Base-by-base conservation (phyloP, 2,797 vertebrate species). In the Sarcoramphus papa region DNA sequence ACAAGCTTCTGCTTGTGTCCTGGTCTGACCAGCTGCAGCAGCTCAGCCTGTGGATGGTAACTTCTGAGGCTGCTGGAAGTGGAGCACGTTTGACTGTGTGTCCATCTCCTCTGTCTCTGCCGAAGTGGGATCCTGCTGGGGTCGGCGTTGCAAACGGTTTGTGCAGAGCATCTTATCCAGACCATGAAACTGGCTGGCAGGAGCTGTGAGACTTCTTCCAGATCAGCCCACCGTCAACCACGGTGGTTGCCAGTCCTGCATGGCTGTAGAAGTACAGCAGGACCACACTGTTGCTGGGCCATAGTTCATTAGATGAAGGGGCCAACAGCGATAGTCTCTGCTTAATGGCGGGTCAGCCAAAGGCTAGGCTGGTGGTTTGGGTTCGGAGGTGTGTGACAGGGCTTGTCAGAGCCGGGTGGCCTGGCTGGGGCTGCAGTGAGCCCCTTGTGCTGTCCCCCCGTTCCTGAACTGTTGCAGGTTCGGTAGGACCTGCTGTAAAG, bases 381-480 rank as follows among this genome's bases (percentile, higher is more conserved):
- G 54, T 57, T 72, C 2, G 2, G 31, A 56, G 77, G 21, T 35
- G 37, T 10, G 62, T 78, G 82, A 30, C 33, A 15, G 47, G n/a
- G 45, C 35, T 82, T 21, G 30, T 12, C 0, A 1, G 63, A 35
- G 63, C 68, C 0, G 0, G 23, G 33, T 74, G 56, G 28, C 47
- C 47, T 45, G 60, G n/a, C 68, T 75, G 54, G 50, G 68, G 68
- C 60, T 91, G 65, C 76, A 77, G 68, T 4, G 1, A 70, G 53
- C 35, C 45, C 73, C 40, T 10, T 0, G 6, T 11, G 79, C 60
- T 10, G 7, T 4, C 24, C 48, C 54, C 65, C n/a, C 3, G 0
- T 54, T 43, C 41, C 77, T 2, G 3, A 31, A 23, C 45, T 53
- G 23, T 2, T 53, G 63, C 10, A 10, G 63, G 41, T 10, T 72